A percentile compares a stretch with the other conserved stretches of the same genome.
phyloP scores from a whole-genome alignment of 2,888 invertebrate genomes.

The Belgica antarctica region DNA sequence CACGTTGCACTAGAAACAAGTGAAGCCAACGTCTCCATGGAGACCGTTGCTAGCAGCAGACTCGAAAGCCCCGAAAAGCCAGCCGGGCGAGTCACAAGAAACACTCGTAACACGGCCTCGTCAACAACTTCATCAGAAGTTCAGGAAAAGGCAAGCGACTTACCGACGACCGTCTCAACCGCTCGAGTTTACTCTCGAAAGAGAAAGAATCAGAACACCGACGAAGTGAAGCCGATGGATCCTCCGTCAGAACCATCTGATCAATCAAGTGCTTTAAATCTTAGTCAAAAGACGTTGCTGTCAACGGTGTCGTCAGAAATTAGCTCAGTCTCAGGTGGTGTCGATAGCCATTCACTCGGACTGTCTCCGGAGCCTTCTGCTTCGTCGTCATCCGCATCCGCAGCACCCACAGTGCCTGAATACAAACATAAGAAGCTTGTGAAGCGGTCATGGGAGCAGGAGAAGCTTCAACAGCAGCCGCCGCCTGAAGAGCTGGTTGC shows the following conservation, averaged over 20 bases:
- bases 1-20: neutral
- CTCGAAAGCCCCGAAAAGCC: neutral
- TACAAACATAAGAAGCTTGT: slow-evolving; percentile 42
- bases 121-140: neutral
- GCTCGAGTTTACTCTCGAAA: slow-evolving; percentile 22
- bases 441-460: slow-evolving; percentile 36
- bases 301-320: neutral
- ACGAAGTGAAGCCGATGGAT: neutral
- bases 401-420: slow-evolving; percentile 13
- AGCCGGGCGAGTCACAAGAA: slow-evolving; percentile 45
- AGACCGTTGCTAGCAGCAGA: too few species aligned
- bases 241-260: slow-evolving; percentile 1
- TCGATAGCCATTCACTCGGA: slow-evolving; percentile 4
- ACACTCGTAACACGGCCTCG: slow-evolving; percentile 25
- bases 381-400: neutral
- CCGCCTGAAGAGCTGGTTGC: slow-evolving; percentile 18
- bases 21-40: neutral
- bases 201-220: slow-evolving; percentile 23
- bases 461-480: neutral
- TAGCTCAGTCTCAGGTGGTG: neutral
- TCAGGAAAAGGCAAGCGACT: neutral
- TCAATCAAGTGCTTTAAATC: slow-evolving; percentile 40
- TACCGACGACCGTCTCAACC: neutral
- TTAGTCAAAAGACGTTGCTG: slow-evolving; percentile 22
- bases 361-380: neutral